phyloP scores from a whole-genome alignment of 2,113 vertebrate genomes.

The Prolemur simus region DNA sequence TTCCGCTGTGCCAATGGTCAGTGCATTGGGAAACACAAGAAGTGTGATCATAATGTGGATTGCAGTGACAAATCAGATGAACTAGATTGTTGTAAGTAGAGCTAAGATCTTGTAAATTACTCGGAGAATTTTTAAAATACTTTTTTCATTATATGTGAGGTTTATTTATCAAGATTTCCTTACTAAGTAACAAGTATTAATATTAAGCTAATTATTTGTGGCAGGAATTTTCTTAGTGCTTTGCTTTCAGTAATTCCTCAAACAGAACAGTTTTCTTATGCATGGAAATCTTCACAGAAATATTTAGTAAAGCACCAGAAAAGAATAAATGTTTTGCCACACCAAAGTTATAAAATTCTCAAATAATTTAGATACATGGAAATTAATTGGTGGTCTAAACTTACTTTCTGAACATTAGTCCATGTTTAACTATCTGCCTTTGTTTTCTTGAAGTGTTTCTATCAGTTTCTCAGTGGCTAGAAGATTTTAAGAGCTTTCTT shows the following conservation, averaged over 20 bases:
- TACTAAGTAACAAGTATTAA: conserved; percentile 16
- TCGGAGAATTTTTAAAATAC: conserved; percentile 29
- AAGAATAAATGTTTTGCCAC: neutral
- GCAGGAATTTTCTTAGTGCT: neutral
- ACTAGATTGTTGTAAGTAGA: conserved; percentile 95
- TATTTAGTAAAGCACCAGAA: neutral
- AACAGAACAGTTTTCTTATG: neutral
- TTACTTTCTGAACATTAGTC: neutral
- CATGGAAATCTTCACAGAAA: conserved; percentile 29
- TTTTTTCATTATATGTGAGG: neutral
- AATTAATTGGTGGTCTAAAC: neutral
- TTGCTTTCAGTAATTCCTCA: conserved; percentile 38
- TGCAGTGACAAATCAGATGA: conserved; percentile 96
- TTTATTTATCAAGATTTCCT: conserved; percentile 37
- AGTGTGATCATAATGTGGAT: conserved; percentile 96
- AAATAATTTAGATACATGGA: neutral
- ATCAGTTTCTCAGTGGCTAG: neutral
- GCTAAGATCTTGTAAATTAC: neutral
- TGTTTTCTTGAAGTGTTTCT: neutral
- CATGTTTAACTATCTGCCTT: neutral
- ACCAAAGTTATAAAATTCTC: neutral
- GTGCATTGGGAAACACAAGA: conserved; percentile 96
- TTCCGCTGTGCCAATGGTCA: conserved; percentile 94
- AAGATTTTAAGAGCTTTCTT: neutral
- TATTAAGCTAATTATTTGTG: conserved; percentile 50